phyloP scores from a whole-genome alignment of 2,113 vertebrate species.

The Nothocercus julius region DNA sequence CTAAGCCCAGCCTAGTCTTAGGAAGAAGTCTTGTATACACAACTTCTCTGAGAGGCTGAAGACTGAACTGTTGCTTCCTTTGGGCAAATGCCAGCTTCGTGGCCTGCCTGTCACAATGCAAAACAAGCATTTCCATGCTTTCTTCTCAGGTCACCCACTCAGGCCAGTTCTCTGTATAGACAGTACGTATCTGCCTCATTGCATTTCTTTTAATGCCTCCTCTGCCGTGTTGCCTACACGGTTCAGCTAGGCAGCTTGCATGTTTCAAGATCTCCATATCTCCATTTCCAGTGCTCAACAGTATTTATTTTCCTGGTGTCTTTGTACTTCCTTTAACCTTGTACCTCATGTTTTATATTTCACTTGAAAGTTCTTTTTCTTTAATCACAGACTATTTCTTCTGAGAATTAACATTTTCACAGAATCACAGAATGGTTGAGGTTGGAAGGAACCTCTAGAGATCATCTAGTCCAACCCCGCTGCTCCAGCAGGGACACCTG shows the following conservation, averaged over 20 bases:
- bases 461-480: too few species aligned
- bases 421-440: too few species aligned
- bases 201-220: not conserved
- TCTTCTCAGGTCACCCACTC: not conserved
- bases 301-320: not conserved
- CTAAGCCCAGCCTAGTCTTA: not conserved
- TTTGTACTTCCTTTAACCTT: not conserved
- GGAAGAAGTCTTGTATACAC: too few species aligned
- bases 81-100: not conserved
- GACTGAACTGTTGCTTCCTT: not conserved
- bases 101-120: not conserved
- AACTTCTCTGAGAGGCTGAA: not conserved
- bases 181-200: fast-evolving
- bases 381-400: not conserved
- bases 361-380: not conserved
- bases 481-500: too few species aligned
- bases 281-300: not conserved
- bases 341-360: not conserved
- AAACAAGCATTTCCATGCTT: not conserved
- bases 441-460: too few species aligned
- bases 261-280: not conserved
- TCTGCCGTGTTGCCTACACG: fast-evolving
- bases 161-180: not conserved
- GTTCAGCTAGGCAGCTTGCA: fast-evolving
- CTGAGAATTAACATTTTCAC: not conserved